Evolutionary conservation across 2,113 vertebrate species (phyloP).

Genomic region (Catagonus wagneri): DNA sequence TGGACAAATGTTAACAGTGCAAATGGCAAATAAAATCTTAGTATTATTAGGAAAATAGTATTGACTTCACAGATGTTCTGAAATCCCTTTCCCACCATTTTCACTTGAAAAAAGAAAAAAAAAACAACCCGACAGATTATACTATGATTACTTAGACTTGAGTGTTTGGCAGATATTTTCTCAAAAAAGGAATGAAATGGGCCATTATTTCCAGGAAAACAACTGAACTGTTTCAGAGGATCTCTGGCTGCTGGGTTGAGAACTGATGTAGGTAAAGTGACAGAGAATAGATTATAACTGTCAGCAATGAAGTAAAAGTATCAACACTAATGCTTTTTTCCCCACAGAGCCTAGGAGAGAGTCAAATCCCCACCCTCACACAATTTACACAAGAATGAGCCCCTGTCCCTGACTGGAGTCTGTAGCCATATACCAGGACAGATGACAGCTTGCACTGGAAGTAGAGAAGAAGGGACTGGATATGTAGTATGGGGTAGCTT

Average conservation of each 20-base stretch:
- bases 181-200: background rate
- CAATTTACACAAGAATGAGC: background rate
- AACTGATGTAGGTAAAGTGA: background rate
- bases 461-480: background rate
- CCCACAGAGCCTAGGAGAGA: background rate
- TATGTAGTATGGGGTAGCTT: background rate
- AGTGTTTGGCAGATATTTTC: constrained; percentile 2
- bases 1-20: background rate
- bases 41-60: background rate
- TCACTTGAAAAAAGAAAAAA: background rate
- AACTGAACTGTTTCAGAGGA: background rate
- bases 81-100: constrained; percentile 40
- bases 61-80: background rate
- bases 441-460: background rate
- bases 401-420: background rate
- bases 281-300: background rate
- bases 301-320: background rate
- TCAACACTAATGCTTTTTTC: background rate
- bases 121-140: background rate
- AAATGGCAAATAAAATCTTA: background rate
- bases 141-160: background rate
- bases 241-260: background rate
- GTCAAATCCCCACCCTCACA: background rate
- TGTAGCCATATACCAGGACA: background rate
- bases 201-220: background rate